Conservation (phyloP, 2,113 vertebrate species). For the Xerus inauris region DNA sequence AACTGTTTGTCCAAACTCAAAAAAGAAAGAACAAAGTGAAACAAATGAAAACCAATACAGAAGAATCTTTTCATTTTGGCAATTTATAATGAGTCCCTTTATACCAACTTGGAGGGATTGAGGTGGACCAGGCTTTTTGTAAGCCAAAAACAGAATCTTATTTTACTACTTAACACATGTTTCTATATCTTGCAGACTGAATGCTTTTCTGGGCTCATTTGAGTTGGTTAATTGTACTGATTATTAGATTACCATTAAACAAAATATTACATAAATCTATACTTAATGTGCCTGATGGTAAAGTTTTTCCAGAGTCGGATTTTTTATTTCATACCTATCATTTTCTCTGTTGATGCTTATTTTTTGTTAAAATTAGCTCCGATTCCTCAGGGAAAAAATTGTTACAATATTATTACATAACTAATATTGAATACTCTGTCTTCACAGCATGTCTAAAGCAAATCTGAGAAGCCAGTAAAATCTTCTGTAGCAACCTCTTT, state of each 20-base stretch:
- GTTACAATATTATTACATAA: not conserved
- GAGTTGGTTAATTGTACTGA: constrained; percentile 39
- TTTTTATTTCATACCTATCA: not conserved
- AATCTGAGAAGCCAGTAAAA: not conserved
- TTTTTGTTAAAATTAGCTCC: constrained; percentile 5
- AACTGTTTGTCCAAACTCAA: not conserved
- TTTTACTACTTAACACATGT: constrained; percentile 34
- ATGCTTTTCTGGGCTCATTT: constrained; percentile 35
- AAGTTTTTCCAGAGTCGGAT: not conserved
- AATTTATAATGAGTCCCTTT: not conserved
- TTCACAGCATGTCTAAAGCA: constrained; percentile 17
- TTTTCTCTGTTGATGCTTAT: constrained; percentile 12
- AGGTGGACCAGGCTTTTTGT: not conserved
- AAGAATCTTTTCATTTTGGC: not conserved
- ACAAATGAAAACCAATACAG: constrained; percentile 14
- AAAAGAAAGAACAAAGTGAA: constrained; percentile 34
- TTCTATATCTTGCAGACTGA: not conserved
- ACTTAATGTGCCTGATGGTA: not conserved
- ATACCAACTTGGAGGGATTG: not conserved
- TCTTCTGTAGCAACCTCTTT: constrained; percentile 18
- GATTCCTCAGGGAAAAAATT: not conserved
- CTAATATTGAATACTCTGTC: not conserved
- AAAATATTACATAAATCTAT: constrained; percentile 54
- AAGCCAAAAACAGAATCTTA: constrained; percentile 14
- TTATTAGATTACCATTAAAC: constrained; percentile 51